Percentiles rank a stretch among this genome's conserved stretches.
Conservation (phyloP, 2,113 vertebrate genomes). For the Lanius collurio region DNA sequence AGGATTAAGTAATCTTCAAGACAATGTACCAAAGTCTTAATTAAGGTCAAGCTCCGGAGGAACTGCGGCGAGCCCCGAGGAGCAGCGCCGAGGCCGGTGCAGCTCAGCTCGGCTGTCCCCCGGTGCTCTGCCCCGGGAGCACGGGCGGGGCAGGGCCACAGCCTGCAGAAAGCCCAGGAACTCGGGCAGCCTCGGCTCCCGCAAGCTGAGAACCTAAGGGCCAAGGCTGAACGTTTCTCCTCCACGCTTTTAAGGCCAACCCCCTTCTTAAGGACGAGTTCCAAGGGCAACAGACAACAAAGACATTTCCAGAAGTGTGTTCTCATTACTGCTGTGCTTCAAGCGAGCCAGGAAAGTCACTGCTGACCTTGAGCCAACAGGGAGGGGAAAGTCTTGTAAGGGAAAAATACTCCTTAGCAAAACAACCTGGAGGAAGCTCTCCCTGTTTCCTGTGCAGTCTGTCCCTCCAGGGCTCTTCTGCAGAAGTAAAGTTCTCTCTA, state of each 20-base stretch:
- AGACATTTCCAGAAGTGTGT: constrained; percentile 25
- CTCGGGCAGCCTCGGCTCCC: fast-evolving
- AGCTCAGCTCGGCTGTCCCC: too few relatives aligned
- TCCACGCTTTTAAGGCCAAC: not conserved
- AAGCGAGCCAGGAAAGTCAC: constrained; percentile 28
- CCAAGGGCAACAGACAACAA: constrained; percentile 27
- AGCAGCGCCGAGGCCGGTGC: not conserved
- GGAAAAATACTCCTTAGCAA: constrained; percentile 17
- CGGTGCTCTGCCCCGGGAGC: not conserved
- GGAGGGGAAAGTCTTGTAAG: constrained; percentile 10
- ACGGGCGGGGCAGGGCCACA: not conserved
- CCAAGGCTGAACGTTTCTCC: not conserved
- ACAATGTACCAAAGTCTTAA: not conserved
- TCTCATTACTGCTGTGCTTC: constrained; percentile 9
- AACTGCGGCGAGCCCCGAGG: not conserved
- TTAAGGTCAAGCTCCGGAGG: not conserved
- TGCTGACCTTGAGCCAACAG: constrained; percentile 6
- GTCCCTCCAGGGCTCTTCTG: not conserved
- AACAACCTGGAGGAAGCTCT: not conserved
- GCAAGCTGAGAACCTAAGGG: not conserved
- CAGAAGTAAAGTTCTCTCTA: not conserved
- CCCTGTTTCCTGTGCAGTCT: not conserved
- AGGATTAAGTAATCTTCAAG: not conserved
- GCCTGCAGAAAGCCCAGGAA: not conserved
- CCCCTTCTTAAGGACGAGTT: not conserved